Evolutionary conservation across 2,888 invertebrate genomes (phyloP).

Genomic region (Bruchidius siliquastri): DNA sequence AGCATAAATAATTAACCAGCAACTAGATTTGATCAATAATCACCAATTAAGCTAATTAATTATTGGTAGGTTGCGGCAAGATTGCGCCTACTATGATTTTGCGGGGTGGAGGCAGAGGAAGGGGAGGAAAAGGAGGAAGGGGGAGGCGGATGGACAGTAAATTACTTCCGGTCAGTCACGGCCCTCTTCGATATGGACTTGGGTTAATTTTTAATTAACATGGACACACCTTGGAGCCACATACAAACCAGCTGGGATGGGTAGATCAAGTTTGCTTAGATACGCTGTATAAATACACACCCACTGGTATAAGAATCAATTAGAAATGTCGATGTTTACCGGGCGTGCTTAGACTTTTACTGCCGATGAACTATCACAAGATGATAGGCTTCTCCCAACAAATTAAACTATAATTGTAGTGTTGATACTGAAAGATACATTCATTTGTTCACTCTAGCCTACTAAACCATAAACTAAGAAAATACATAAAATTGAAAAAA

Average conservation of each 20-base stretch:
- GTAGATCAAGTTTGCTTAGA: neutral
- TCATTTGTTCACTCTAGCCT: too few species aligned
- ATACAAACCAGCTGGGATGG: neutral
- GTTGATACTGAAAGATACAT: too few species aligned
- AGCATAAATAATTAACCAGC: conserved; percentile 29
- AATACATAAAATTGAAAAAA: too few species aligned
- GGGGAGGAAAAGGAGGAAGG: conserved; percentile 17
- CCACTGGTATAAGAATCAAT: neutral
- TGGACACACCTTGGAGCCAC: conserved; percentile 16
- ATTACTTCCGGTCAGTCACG: conserved; percentile 30
- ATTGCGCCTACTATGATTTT: conserved; percentile 22
- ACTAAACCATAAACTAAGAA: too few species aligned
- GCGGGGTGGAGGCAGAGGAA: conserved; percentile 6
- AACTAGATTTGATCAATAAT: conserved; percentile 30
- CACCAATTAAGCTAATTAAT: conserved; percentile 36
- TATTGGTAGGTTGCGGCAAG: conserved; percentile 27
- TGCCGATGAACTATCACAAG: too few species aligned
- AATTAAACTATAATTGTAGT: too few species aligned
- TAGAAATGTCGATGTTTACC: neutral
- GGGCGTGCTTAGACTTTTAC: too few species aligned
- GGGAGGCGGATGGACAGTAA: conserved; percentile 26
- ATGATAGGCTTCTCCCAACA: too few species aligned
- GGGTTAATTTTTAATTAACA: conserved; percentile 21
- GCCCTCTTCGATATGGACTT: conserved; percentile 19
- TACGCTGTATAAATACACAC: neutral